Evolutionary conservation across 2,113 vertebrate species (phyloP).

Genomic region (Trematocara macrostoma): DNA sequence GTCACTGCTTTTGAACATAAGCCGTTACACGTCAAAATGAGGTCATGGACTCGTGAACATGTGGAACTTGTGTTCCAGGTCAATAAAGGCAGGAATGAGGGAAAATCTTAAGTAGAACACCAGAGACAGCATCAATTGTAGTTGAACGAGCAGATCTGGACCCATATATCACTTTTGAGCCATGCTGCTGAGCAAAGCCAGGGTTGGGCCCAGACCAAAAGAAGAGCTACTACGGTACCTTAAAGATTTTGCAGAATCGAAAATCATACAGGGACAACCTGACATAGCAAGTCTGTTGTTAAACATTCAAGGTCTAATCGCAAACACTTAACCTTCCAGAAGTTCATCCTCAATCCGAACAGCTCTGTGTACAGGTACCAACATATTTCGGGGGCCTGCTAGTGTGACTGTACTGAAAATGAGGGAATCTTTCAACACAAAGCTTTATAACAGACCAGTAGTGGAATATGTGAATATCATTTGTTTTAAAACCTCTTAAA

Average conservation of each 20-base stretch:
- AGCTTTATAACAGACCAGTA: background rate
- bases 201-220: background rate
- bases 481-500: background rate
- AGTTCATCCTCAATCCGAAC: background rate
- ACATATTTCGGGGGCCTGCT: background rate
- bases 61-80: background rate
- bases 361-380: background rate
- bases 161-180: conserved; percentile 34
- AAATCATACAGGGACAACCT: conserved; percentile 11
- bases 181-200: conserved; percentile 7
- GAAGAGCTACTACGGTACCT: background rate
- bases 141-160: conserved; percentile 2
- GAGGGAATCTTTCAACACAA: background rate
- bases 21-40: background rate
- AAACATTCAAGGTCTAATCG: conserved; percentile 7
- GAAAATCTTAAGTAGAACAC: background rate
- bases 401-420: conserved; percentile 2
- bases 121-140: background rate
- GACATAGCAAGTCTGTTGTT: background rate
- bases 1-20: background rate
- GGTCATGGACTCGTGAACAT: conserved; percentile 7
- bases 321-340: background rate
- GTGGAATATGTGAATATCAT: background rate
- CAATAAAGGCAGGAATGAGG: conserved; percentile 2
- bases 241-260: conserved; percentile 19